Conservation (phyloP, 2,113 vertebrate genomes). For the Sisor rabdophorus region DNA sequence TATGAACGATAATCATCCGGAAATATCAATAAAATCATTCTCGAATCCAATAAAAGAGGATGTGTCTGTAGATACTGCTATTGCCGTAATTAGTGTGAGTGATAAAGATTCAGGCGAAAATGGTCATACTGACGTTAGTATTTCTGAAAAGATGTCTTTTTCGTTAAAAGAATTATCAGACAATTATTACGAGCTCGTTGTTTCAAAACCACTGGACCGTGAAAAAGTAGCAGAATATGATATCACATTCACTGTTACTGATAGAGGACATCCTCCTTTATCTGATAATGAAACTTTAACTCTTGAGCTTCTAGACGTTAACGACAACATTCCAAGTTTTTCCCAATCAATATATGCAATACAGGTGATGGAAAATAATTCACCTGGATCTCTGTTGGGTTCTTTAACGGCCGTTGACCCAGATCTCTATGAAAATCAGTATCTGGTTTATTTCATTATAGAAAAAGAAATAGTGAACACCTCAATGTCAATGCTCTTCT, state of each 20-base stretch:
- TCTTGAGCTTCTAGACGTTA: neutral
- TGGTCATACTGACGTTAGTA: constrained; percentile 52
- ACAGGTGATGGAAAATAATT: constrained; percentile 3
- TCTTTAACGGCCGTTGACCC: neutral
- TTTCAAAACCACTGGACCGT: constrained; percentile 8
- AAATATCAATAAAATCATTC: constrained; percentile 28
- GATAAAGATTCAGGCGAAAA: constrained; percentile 58
- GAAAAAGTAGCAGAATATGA: constrained; percentile 10
- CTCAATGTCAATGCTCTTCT: neutral
- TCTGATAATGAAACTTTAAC: constrained; percentile 14
- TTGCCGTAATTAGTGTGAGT: constrained; percentile 37
- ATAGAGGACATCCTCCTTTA: constrained; percentile 5
- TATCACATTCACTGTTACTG: neutral
- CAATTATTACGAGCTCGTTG: constrained; percentile 10
- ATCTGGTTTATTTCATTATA: neutral
- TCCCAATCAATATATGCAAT: neutral
- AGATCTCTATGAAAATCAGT: constrained; percentile 12
- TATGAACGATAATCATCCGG: constrained; percentile 34
- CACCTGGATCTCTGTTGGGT: neutral
- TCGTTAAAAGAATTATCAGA: neutral
- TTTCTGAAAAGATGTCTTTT: constrained; percentile 27
- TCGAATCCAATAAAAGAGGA: constrained; percentile 29
- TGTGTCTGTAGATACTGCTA: constrained; percentile 17
- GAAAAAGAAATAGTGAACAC: constrained; percentile 3
- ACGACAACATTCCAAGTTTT: neutral